Evolutionary conservation across 1,140 invertebrate species (phyloP).

Genomic region (Drosophila suzukii): DNA sequence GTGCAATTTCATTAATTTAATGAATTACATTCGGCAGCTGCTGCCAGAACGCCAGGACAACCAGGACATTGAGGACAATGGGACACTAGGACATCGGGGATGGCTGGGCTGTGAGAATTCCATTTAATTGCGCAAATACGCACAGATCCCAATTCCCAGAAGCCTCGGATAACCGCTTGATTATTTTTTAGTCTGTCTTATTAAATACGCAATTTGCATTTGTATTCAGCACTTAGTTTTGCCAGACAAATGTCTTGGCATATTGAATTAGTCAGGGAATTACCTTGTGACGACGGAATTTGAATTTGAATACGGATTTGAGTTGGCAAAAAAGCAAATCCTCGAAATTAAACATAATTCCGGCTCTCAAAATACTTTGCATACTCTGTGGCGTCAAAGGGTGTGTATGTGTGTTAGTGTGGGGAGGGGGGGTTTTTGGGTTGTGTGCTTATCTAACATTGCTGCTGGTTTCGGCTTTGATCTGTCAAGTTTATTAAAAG

Average conservation of each 20-base stretch:
- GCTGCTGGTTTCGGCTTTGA: conserved; percentile 40
- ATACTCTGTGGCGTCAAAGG: not conserved
- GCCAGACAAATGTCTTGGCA: conserved; percentile 36
- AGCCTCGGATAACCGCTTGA: conserved; percentile 47
- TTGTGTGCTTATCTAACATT: conserved; percentile 45
- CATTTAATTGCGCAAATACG: conserved; percentile 70
- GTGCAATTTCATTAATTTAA: conserved; percentile 77
- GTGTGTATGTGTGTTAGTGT: not conserved
- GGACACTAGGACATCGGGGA: not conserved
- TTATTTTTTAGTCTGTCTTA: conserved; percentile 60
- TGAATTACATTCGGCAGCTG: conserved; percentile 66
- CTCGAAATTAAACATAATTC: conserved; percentile 45
- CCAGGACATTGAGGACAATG: no score
- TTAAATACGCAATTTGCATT: conserved; percentile 41
- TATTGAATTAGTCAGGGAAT: conserved; percentile 20
- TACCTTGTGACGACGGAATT: not conserved
- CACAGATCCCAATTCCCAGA: conserved; percentile 13
- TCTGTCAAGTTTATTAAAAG: conserved; percentile 69
- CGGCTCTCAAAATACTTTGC: conserved; percentile 14
- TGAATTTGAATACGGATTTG: not conserved
- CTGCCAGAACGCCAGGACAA: not conserved
- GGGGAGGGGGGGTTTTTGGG: conserved; percentile 1
- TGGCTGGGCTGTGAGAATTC: conserved; percentile 31
- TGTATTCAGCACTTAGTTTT: conserved; percentile 5
- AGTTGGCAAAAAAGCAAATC: conserved; percentile 16